Percentiles rank a stretch among this genome's conserved stretches.
Conservation (phyloP, 1,140 invertebrate species). For the Chelonus insularis region DNA sequence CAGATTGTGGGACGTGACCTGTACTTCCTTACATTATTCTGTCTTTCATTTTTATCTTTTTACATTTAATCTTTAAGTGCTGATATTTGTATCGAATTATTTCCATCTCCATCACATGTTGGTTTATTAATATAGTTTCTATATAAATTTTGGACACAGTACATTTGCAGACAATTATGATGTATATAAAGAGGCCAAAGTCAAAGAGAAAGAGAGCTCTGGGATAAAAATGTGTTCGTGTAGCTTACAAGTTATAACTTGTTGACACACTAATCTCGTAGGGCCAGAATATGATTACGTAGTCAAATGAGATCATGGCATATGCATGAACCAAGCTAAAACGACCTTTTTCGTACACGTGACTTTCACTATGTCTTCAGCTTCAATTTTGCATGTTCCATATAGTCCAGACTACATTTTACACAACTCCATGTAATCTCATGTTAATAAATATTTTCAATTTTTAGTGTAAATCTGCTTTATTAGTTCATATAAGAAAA, state of each 20-base stretch:
- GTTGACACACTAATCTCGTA: constrained; percentile 56
- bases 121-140: no score
- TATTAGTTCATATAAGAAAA: no score
- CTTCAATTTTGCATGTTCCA: neutral
- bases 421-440: neutral
- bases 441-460: no score
- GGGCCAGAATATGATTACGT: constrained; percentile 56
- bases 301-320: constrained; percentile 63
- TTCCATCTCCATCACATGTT: no score
- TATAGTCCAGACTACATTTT: neutral
- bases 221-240: constrained; percentile 44
- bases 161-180: neutral
- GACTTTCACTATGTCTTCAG: constrained; percentile 13
- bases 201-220: neutral
- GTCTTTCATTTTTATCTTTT: neutral
- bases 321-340: constrained; percentile 55
- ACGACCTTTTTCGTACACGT: constrained; percentile 29
- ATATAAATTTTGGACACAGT: no score
- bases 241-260: constrained; percentile 40
- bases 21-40: neutral
- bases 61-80: neutral
- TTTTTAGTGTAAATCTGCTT: no score
- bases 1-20: neutral
- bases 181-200: neutral
- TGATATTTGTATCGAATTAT: neutral